Base-by-base conservation (phyloP, 2,888 invertebrate species). In the Dinocampus coccinellae region DNA sequence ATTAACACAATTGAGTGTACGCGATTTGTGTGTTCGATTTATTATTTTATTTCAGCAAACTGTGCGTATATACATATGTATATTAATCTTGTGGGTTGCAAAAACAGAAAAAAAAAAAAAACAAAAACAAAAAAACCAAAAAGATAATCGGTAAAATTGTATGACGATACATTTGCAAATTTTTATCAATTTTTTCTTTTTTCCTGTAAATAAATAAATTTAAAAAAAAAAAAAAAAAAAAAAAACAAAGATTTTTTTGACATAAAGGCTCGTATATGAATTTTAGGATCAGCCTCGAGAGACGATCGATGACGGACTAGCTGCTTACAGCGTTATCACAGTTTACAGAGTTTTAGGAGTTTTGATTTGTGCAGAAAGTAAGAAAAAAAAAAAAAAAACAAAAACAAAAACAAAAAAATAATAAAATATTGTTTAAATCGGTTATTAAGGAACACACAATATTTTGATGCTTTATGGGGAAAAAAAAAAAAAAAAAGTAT, bases 321-420 rank as follows among this genome's bases (percentile, higher is more conserved):
- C 57, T 62, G 62, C 61, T 53, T 33, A 70, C 70, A 60, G 57
- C 69, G 65, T 70, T 52, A 62, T 73, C 42, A 69, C 42, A 61
- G 70, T 74, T 72, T 47, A 58, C 53, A 65, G 70, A 70, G 65
- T 72, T 67, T 62, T 68, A 80, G 82, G 82, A 81, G 85, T 80
- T 87, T 85, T 83, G 78, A 81, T 85, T 86, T 86, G 86, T 86
- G 87, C 87, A 86, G 87, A 86, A 87, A 86, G 83, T 84, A 84
- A 84, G 80, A 81, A 72, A 77, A 63, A 58, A 70, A 36, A 33
- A 11, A 55, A 53, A 72, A 68, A 67, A 70, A 69, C 69, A n/a
- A n/a, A n/a, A n/a, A n/a, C n/a, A n/a, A n/a, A n/a, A n/a, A n/a
- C n/a, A n/a, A n/a, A n/a, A n/a, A n/a, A n/a, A n/a, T n/a, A n/a